Conservation (phyloP, 1,140 invertebrate genomes). For the Wasmannia auropunctata region DNA sequence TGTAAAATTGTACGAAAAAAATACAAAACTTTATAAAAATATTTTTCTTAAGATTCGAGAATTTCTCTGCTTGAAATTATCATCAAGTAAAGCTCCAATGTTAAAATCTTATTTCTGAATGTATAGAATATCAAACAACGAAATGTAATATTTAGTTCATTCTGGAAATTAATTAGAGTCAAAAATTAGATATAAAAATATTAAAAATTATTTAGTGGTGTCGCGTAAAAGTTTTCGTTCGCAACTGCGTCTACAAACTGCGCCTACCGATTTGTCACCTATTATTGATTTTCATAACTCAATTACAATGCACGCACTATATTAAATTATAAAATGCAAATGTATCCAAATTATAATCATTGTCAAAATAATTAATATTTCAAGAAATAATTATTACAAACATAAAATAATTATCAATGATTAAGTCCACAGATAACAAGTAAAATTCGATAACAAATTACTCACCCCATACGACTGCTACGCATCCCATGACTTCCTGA, state of each 20-base stretch:
- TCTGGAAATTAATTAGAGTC: background rate
- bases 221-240: background rate
- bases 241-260: background rate
- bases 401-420: conserved; percentile 1
- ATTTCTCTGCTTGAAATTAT: background rate
- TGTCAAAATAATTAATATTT: conserved; percentile 11
- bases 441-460: conserved; percentile 2
- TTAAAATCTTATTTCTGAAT: background rate
- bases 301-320: background rate
- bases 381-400: conserved; percentile 11
- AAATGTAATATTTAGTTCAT: background rate
- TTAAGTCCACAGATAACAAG: background rate
- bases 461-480: background rate
- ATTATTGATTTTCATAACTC: background rate
- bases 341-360: background rate
- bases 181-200: background rate
- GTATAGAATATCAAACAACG: no score
- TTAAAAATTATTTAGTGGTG: background rate
- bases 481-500: background rate
- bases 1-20: background rate
- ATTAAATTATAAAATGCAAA: conserved; percentile 2
- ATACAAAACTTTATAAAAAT: background rate
- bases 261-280: background rate
- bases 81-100: background rate
- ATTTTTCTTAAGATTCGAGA: background rate